phyloP scores from a whole-genome alignment of 2,797 vertebrate species.

The Forpus xanthops region DNA sequence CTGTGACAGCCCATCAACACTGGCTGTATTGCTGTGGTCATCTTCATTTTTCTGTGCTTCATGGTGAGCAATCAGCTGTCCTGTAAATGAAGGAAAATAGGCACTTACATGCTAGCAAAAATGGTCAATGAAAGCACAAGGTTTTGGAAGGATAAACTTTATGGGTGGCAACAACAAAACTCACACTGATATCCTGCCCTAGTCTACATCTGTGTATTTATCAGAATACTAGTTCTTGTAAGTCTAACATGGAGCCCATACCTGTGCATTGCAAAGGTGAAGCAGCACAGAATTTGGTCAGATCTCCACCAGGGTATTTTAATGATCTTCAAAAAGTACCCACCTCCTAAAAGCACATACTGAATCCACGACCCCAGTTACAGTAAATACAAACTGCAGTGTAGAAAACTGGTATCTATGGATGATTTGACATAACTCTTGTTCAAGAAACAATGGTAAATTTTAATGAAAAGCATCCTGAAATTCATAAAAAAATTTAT shows the following conservation, averaged over 20 bases:
- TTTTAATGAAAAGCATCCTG: not conserved
- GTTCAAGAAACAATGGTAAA: not conserved
- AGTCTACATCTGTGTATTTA: not conserved
- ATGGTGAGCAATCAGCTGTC: conserved; percentile 71
- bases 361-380: not conserved
- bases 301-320: not conserved
- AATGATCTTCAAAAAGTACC: not conserved
- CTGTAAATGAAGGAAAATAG: conserved; percentile 59
- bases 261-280: not conserved
- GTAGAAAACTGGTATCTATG: not conserved
- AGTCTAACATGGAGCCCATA: not conserved
- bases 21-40: not conserved
- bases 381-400: not conserved
- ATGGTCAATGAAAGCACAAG: not conserved
- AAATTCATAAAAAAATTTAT: not conserved
- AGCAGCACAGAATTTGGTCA: not conserved
- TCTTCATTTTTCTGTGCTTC: conserved; percentile 8
- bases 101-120: not conserved
- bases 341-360: not conserved
- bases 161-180: not conserved
- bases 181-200: not conserved
- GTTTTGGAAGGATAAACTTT: not conserved
- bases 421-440: not conserved
- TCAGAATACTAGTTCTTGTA: not conserved
- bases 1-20: not conserved